Evolutionary conservation across 2,797 vertebrate species (phyloP).

Genomic region (Molossus molossus): DNA sequence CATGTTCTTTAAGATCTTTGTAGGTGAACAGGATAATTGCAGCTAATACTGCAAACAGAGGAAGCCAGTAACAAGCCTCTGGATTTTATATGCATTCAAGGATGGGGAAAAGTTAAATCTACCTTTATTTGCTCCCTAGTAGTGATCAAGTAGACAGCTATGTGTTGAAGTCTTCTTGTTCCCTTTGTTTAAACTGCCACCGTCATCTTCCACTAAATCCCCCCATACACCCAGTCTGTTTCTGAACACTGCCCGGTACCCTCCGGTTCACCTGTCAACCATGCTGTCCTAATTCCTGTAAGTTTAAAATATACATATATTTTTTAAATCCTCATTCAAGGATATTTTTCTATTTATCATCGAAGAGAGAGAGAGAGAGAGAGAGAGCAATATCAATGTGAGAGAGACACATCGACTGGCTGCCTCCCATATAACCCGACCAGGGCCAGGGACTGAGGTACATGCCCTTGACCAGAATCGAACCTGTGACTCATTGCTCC

Average conservation of each 20-base stretch:
- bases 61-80: not conserved
- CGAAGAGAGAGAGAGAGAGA: no score
- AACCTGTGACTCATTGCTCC: no score
- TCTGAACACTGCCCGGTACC: not conserved
- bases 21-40: fast-evolving
- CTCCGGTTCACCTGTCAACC: no score
- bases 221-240: fast-evolving
- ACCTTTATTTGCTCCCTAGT: not conserved
- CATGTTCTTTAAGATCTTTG: not conserved
- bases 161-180: fast-evolving
- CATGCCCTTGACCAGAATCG: no score
- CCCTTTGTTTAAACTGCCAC: fast-evolving
- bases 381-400: no score
- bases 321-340: no score
- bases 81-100: fast-evolving
- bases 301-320: no score
- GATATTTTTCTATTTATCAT: no score
- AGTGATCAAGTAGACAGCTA: no score
- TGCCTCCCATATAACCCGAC: no score
- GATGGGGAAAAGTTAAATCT: not conserved
- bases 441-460: no score
- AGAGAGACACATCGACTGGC: no score
- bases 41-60: not conserved
- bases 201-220: fast-evolving
- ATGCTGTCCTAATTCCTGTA: not conserved